Evolutionary conservation across 2,113 vertebrate species (phyloP).

Genomic region (Macquaria australasica): DNA sequence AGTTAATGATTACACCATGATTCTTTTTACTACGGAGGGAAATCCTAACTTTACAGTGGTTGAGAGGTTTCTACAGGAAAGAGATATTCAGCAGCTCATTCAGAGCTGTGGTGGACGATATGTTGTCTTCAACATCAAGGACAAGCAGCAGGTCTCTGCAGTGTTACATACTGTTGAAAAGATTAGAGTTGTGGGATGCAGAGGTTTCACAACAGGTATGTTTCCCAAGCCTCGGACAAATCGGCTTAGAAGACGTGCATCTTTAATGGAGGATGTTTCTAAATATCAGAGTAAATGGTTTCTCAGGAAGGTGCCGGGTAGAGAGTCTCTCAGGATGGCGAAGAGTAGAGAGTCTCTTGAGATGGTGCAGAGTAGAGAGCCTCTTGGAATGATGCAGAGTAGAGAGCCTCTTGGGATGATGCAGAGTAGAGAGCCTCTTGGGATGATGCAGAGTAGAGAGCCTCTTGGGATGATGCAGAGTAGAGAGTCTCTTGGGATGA

Average conservation of each 20-base stretch:
- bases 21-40: constrained; percentile 44
- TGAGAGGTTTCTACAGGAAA: constrained; percentile 15
- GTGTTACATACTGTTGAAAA: constrained; percentile 27
- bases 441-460: too few relatives aligned
- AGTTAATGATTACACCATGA: constrained; percentile 39
- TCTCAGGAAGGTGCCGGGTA: background rate
- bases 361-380: background rate
- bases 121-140: constrained; percentile 29
- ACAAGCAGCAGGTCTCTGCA: constrained; percentile 44
- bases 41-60: background rate
- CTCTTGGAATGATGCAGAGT: constrained; percentile 20
- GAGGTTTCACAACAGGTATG: constrained; percentile 32
- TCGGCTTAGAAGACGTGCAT: fast-evolving
- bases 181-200: background rate
- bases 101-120: background rate
- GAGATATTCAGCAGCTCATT: constrained; percentile 26
- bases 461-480: too few relatives aligned
- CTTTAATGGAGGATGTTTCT: fast-evolving
- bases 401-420: too few relatives aligned
- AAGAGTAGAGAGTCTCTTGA: background rate
- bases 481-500: too few relatives aligned
- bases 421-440: background rate
- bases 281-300: background rate
- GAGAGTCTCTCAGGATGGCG: background rate
- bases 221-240: background rate